Evolutionary conservation across 64 coral and sea anemone genomes (phyloP).

Genomic region (Acropora tenuis): DNA sequence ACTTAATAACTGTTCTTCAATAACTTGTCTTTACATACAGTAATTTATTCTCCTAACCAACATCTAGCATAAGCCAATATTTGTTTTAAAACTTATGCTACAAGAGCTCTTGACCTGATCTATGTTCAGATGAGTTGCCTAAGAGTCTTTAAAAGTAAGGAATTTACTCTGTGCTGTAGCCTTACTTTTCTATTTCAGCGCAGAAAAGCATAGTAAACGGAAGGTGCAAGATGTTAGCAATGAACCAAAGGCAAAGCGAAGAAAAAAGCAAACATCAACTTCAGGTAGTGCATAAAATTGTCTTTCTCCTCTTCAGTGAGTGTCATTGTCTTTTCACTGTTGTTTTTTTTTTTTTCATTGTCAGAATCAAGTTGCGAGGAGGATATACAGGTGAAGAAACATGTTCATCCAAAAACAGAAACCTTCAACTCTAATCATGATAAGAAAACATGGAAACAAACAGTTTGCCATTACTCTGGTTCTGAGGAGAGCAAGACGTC

Average conservation of each 20-base stretch:
- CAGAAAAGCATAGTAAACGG: slow-evolving; percentile 14
- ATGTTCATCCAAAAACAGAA: neutral
- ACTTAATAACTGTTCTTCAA: no score
- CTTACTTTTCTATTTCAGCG: neutral
- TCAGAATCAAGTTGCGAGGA: slow-evolving; percentile 26
- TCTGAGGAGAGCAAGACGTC: slow-evolving; percentile 19
- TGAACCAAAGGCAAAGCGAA: slow-evolving; percentile 45
- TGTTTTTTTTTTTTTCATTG: neutral
- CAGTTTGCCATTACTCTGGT: neutral
- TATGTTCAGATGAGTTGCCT: no score
- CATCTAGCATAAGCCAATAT: no score
- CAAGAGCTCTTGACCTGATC: no score
- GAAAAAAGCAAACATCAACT: slow-evolving; percentile 26
- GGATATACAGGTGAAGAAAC: neutral
- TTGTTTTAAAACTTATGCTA: no score
- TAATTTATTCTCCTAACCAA: no score
- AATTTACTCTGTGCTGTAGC: neutral
- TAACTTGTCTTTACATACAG: no score
- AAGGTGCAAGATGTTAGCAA: neutral
- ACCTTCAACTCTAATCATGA: neutral
- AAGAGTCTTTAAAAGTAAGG: no score
- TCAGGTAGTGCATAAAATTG: slow-evolving; percentile 21
- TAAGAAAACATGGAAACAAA: neutral
- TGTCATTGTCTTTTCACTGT: neutral
- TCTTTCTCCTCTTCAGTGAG: no score